Evolutionary conservation across 2,113 vertebrate species (phyloP).

Genomic region (Colossoma macropomum): DNA sequence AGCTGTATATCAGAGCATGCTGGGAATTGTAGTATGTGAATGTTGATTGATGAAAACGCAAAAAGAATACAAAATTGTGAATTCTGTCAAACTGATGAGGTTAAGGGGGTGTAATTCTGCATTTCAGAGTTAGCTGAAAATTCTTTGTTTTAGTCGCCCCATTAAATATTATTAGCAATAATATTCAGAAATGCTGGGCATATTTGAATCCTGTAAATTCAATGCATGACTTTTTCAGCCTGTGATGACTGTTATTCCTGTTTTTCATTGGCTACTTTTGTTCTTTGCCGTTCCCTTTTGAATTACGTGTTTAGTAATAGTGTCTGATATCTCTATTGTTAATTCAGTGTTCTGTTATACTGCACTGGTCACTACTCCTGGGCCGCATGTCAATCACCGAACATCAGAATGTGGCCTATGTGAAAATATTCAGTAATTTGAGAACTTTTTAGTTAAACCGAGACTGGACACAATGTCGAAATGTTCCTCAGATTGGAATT

Average conservation of each 20-base stretch:
- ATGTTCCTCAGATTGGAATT: not conserved
- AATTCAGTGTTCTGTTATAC: not conserved
- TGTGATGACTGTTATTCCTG: not conserved
- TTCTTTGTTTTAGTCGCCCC: too few species aligned
- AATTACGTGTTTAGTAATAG: not conserved
- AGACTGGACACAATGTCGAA: not conserved
- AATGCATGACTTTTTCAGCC: not conserved
- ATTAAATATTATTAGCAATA: not conserved
- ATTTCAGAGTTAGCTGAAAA: too few species aligned
- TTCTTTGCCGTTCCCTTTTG: not conserved
- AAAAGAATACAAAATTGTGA: too few species aligned
- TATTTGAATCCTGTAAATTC: not conserved
- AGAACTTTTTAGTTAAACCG: not conserved
- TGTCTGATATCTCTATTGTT: not conserved
- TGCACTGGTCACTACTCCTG: not conserved
- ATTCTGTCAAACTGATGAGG: too few species aligned
- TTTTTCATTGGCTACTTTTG: conserved; percentile 19
- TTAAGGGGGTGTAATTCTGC: too few species aligned
- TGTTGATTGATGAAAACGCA: too few species aligned
- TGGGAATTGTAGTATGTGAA: too few species aligned
- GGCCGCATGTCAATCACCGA: not conserved
- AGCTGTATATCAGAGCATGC: too few species aligned
- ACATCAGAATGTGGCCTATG: not conserved
- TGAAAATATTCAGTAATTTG: not conserved
- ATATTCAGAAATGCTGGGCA: not conserved